Percentiles rank a stretch among this genome's conserved stretches.
These are phyloP conservation scores for Champsocephalus gunnari DNA, from an alignment of 2,797 vertebrate genomes.

Conservation along the genomic window DNA sequence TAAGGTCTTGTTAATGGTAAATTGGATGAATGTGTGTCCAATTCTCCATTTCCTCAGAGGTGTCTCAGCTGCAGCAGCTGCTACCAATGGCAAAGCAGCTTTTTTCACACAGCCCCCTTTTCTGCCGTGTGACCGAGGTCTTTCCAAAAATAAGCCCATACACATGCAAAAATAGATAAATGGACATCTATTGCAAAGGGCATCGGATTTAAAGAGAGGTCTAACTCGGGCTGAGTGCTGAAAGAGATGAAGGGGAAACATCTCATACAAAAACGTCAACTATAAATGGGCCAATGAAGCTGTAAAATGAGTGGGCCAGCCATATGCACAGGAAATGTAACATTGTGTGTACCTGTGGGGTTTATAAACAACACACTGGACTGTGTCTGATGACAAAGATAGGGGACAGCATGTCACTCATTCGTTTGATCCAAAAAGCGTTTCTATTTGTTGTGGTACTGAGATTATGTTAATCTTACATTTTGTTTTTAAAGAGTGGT, in stretches of 20 bases:
- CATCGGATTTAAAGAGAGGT: constrained; percentile 73
- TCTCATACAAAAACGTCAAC: constrained; percentile 66
- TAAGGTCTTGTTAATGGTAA: constrained; percentile 88
- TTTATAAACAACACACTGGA: constrained; percentile 29
- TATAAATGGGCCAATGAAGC: constrained; percentile 70
- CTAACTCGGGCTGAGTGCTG: constrained; percentile 55
- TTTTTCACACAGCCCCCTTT: constrained; percentile 76
- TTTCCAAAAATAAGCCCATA: constrained; percentile 83
- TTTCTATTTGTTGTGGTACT: not conserved
- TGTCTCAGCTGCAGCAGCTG: constrained; percentile 86
- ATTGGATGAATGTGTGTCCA: constrained; percentile 88
- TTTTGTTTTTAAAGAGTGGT: not conserved
- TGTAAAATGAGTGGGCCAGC: constrained; percentile 58
- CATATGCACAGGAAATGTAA: constrained; percentile 49
- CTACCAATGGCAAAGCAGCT: constrained; percentile 81
- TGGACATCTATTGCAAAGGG: constrained; percentile 82
- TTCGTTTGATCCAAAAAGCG: constrained; percentile 34
- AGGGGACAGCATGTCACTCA: constrained; percentile 6
- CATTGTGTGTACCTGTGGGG: constrained; percentile 32
- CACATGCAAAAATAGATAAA: constrained; percentile 84
- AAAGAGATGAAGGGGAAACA: constrained; percentile 57
- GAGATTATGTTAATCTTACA: not conserved
- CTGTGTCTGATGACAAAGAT: constrained; percentile 49
- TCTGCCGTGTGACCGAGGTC: constrained; percentile 75
- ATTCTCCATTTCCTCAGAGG: constrained; percentile 86